Evolutionary conservation across 2,797 vertebrate genomes (phyloP).

Genomic region (Meda fulgida): DNA sequence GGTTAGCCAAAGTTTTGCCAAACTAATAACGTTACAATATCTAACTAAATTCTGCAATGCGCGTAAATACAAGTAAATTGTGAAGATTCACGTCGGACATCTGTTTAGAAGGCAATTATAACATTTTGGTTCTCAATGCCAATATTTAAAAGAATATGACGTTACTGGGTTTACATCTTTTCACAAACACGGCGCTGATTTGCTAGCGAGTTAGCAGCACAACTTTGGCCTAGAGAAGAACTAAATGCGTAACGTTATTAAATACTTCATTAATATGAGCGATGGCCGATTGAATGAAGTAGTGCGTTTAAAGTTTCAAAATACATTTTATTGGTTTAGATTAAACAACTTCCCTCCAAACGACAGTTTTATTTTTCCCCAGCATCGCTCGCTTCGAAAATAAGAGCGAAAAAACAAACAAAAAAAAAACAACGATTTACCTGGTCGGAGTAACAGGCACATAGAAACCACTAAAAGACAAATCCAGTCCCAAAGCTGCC

Average conservation of each 20-base stretch:
- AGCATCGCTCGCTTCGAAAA: background rate
- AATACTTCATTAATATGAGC: background rate
- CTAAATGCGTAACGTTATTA: background rate
- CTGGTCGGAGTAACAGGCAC: constrained; percentile 80
- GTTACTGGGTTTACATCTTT: background rate
- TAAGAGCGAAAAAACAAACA: background rate
- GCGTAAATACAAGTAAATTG: background rate
- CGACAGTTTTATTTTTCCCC: background rate
- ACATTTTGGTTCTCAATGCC: background rate
- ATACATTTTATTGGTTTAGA: too few relatives aligned
- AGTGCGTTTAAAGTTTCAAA: background rate
- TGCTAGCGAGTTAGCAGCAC: constrained; percentile 39
- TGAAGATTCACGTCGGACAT: background rate
- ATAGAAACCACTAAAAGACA: constrained; percentile 78
- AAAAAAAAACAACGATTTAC: constrained; percentile 64
- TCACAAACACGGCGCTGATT: constrained; percentile 9
- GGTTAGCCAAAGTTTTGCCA: constrained; percentile 24
- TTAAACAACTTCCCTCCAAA: background rate
- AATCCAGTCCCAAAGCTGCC: constrained; percentile 82
- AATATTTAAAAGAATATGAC: background rate
- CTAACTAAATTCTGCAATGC: background rate
- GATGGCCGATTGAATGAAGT: background rate
- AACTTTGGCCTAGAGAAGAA: constrained; percentile 28
- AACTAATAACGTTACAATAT: background rate
- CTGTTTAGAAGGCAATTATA: background rate